Evolutionary conservation across 2,888 invertebrate species (phyloP), one percentile per base, ranked within the genome.

Genomic region (Napeogenes sylphis): DNA sequence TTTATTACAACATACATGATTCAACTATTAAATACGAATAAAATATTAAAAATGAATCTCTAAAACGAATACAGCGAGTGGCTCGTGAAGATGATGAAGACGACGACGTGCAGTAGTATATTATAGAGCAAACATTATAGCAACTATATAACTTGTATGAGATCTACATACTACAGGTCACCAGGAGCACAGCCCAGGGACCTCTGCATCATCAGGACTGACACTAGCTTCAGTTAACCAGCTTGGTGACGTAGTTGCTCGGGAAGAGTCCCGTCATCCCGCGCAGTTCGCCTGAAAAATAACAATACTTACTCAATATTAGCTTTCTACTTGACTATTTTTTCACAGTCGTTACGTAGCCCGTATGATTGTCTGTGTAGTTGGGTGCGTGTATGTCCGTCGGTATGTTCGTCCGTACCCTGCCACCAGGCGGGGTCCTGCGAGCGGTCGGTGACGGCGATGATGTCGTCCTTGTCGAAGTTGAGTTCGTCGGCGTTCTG

Each of bases 391-490:
- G 21, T 6, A 13, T 32, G 14, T 4, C 21, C 35, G 21, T 33
- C 4, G 38, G 5, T 33, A n/a, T 55, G 30, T 59, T n/a, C 8
- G 30, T 38, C 54, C 30, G 30, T 59, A 90, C 90, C 91, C 82
- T 96, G 95, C 98, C 98, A 99, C 99, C 99, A 99, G 59, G 97
- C 96, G n/a, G 96, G 95, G 78, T 98, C 98, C 75, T 91, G 91
- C 74, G 98, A 98, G 62, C 97, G 94, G 58, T 96, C 96, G 3
- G 98, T 92, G 55, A 98, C 95, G 12, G 95, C 95, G 59, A 98
- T 97, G 58, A 97, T 95, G 77, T 97, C 97, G 72, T 97, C 97
- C 81, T 97, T 97, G 64, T 95, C 94, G 81, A 99, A 97, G 70
- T 95, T 96, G 63, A 99, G 89, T 82, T 99, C 99, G 83, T 99